A percentile compares a stretch with the other conserved stretches of the same genome.
Conservation (phyloP, 2,888 invertebrate genomes). For the Drosophila hamatofila region DNA sequence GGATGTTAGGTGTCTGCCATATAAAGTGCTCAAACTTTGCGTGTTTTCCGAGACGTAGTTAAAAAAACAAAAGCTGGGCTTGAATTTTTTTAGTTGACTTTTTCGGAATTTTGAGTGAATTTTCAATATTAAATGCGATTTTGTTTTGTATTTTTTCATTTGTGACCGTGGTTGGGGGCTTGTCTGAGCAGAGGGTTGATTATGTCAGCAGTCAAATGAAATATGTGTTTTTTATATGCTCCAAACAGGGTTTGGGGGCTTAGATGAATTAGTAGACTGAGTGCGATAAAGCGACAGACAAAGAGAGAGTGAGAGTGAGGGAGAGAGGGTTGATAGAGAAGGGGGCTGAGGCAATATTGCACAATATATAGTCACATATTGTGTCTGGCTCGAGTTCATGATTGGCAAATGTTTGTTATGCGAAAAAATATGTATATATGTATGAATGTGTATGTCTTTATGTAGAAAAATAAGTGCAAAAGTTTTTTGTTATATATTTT, state of each 20-base stretch:
- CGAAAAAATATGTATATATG: slow-evolving; percentile 11
- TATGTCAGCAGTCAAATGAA: slow-evolving; percentile 56
- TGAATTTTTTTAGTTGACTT: slow-evolving; percentile 4
- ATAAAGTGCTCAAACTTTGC: slow-evolving; percentile 19
- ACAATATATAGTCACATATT: slow-evolving; percentile 37
- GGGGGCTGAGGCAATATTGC: slow-evolving; percentile 30
- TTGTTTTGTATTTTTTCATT: not conserved
- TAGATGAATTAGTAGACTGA: slow-evolving; percentile 33
- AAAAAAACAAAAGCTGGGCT: not conserved
- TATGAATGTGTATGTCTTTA: not conserved
- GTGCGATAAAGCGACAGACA: not conserved
- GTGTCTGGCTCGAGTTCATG: slow-evolving; percentile 53
- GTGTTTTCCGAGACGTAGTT: slow-evolving; percentile 22
- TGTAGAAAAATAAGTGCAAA: slow-evolving; percentile 57
- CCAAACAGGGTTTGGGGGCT: slow-evolving; percentile 27
- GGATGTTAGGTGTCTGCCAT: slow-evolving; percentile 11
- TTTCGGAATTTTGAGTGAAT: slow-evolving; percentile 28
- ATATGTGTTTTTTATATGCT: slow-evolving; percentile 51
- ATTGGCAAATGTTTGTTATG: slow-evolving; percentile 44
- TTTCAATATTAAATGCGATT: slow-evolving; percentile 29
- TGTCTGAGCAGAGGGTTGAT: slow-evolving; percentile 51
- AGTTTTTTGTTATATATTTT: slow-evolving; percentile 33
- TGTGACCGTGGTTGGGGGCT: slow-evolving; percentile 14
- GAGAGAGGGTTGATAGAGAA: not conserved
- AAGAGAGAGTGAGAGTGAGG: not conserved